These are phyloP conservation scores for Percina caprodes DNA, from an alignment of 2,113 vertebrate species.

Conservation along the genomic window DNA sequence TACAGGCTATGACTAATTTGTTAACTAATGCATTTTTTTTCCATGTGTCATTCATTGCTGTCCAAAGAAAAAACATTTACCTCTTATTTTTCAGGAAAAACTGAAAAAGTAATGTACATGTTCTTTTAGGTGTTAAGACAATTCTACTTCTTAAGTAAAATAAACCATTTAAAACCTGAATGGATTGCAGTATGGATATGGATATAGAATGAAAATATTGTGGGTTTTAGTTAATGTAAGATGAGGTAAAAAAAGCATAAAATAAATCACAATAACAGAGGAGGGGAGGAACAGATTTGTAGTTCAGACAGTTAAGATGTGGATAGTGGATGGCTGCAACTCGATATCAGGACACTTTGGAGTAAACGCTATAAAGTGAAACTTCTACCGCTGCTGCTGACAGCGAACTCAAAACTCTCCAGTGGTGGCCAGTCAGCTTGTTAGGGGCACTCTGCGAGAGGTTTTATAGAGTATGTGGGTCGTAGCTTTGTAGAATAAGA, in stretches of 20 bases:
- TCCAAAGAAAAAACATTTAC: too few species aligned
- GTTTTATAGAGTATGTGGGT: conserved; percentile 52
- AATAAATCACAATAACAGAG: conserved; percentile 1
- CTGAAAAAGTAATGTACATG: too few species aligned
- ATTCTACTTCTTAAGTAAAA: too few species aligned
- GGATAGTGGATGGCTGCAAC: conserved; percentile 20
- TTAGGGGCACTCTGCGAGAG: conserved; percentile 12
- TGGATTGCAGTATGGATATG: too few species aligned
- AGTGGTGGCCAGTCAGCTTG: neutral
- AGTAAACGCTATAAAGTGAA: conserved; percentile 27
- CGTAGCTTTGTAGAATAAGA: conserved; percentile 31
- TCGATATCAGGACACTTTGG: conserved; percentile 17
- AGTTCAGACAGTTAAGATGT: conserved; percentile 9
- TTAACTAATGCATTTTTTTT: too few species aligned
- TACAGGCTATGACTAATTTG: too few species aligned
- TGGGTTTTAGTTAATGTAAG: neutral
- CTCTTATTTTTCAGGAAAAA: too few species aligned
- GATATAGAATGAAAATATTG: neutral
- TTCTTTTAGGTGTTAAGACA: too few species aligned
- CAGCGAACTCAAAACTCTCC: conserved; percentile 28
- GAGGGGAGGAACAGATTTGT: neutral
- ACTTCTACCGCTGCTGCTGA: conserved; percentile 4
- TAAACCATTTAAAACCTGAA: too few species aligned
- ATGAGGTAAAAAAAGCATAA: neutral
- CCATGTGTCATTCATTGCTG: too few species aligned